Percentiles rank a stretch among this genome's conserved stretches.
These are phyloP conservation scores for Drosophila bifasciata DNA, from an alignment of 1,140 invertebrate species.

Conservation along the genomic window DNA sequence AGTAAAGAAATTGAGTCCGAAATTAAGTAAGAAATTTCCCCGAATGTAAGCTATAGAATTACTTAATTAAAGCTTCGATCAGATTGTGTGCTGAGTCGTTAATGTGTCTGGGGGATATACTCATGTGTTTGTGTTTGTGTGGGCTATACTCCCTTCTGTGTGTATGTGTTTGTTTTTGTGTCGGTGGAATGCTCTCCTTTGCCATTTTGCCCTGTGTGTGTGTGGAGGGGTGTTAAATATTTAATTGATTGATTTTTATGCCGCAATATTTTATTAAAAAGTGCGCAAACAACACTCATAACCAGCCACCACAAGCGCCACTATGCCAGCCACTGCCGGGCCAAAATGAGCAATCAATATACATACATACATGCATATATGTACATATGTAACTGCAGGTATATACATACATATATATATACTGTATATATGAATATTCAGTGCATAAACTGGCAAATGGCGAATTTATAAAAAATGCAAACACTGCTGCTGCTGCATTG, in stretches of 20 bases:
- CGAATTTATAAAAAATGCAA: conserved; percentile 40
- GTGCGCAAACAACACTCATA: conserved; percentile 46
- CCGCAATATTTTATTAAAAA: conserved; percentile 68
- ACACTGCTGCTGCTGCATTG: no score
- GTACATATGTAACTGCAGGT: no score
- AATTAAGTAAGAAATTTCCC: background rate
- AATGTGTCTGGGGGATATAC: background rate
- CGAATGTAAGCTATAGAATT: no score
- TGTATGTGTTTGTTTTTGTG: no score
- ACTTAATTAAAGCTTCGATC: background rate
- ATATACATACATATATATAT: background rate
- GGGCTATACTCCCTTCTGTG: no score
- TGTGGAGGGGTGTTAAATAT: conserved; percentile 47
- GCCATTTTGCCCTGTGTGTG: conserved; percentile 1
- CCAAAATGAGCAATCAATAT: conserved; percentile 49
- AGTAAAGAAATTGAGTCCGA: no score
- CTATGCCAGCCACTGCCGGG: background rate
- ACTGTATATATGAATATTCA: background rate
- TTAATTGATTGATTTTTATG: conserved; percentile 71
- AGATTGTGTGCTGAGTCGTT: background rate
- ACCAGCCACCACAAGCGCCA: background rate
- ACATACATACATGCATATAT: background rate
- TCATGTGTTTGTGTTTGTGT: background rate
- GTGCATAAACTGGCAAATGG: conserved; percentile 10
- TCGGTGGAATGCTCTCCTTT: no score